Conservation (phyloP, 2,113 vertebrate species). For the Bos taurus region ARS-UCD2.0 NC_037330.1:105283501-105284000, state of each 20-base stretch:
- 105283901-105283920: not conserved
- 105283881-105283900: not conserved
- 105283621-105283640: slow-evolving; percentile 44
- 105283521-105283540: slow-evolving; percentile 24
- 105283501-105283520: slow-evolving; percentile 13
- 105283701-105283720: not conserved
- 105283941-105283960: not conserved
- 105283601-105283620: slow-evolving; percentile 54
- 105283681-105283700: not conserved
- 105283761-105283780: not conserved
- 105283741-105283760: not conserved
- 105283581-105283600: slow-evolving; percentile 11
- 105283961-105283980: not conserved
- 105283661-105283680: not conserved
- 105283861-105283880: not conserved
- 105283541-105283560: not conserved
- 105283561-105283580: slow-evolving; percentile 67
- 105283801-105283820: not conserved
- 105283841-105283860: not conserved
- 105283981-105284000: not conserved
- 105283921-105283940: not conserved
- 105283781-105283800: not conserved
- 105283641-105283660: not conserved
- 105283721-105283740: not conserved
- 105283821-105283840: not conserved